Evolutionary conservation across 2,113 vertebrate species (phyloP), one percentile per base, ranked within the genome.

Genomic region (Anthoscopus minutus): DNA sequence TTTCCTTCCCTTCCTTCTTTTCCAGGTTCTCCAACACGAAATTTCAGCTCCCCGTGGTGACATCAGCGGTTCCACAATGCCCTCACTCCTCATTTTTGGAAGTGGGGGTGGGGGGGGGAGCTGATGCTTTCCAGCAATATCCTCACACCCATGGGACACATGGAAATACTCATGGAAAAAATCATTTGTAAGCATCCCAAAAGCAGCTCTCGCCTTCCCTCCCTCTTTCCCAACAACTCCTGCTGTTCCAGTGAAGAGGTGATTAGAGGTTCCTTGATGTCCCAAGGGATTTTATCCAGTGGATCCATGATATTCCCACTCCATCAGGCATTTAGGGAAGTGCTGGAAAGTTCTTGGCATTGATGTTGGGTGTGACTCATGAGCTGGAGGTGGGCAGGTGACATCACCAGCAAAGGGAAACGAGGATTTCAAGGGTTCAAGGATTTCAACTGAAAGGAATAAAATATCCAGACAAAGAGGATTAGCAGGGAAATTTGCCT

Each of bases 391-490:
- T 93, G 69, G 66, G 88, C 47, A 67, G 82, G 66, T 93, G 89
- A 94, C 92, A 96, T 96, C 90, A 85, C 38, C 92, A 90, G 42
- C 80, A 71, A 78, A 95, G 53, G 93, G 82, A 94, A 86, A 76
- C 13, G 3, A 31, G 71, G 61, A 50, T 66, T 66, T 35, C 71
- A 58, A 76, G 70, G 51, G 51, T 91, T 92, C 64, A 86, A 73
- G 93, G 88, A 56, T 83, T 93, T 93, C 79, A 82, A 25, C 35
- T 86, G 77, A 65, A 84, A 80, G 56, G 93, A 91, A 94, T 92
- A 91, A 97, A 94, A 89, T 85, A 92, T 81, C 95, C 94, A 97
- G 95, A 97, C 96, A 72, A 71, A 58, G 45, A 60, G 79, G 81
- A 92, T 95, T 93, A 90, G 57, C 84, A 95, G 71, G 60, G 57